Evolutionary conservation across 2,888 invertebrate genomes (phyloP).

Genomic region (Calameuta pallipes): DNA sequence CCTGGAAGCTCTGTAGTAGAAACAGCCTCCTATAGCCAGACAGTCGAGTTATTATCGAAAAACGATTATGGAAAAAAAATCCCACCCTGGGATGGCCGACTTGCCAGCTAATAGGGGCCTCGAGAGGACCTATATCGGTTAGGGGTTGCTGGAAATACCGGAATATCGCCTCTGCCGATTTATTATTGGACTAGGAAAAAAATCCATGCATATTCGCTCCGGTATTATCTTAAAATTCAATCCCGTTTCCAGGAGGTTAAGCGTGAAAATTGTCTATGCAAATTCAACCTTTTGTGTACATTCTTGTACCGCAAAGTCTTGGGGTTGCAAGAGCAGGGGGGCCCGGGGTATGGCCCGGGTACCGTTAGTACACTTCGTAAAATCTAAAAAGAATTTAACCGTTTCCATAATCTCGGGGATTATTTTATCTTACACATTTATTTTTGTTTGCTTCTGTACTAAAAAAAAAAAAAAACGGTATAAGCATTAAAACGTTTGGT

Average conservation of each 20-base stretch:
- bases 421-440: too few relatives aligned
- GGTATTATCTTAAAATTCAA: conserved; percentile 49
- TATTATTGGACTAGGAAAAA: conserved; percentile 42
- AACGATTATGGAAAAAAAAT: conserved; percentile 30
- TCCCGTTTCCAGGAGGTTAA: conserved; percentile 53
- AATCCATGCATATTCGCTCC: conserved; percentile 47
- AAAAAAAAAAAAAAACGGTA: too few relatives aligned
- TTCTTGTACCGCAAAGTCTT: too few relatives aligned
- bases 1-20: too few relatives aligned
- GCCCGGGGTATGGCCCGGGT: too few relatives aligned
- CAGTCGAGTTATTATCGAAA: conserved; percentile 30
- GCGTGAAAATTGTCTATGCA: conserved; percentile 56
- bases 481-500: too few relatives aligned
- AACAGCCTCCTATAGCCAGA: too few relatives aligned
- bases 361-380: too few relatives aligned
- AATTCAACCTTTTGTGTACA: conserved; percentile 27
- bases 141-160: neutral
- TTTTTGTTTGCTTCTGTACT: too few relatives aligned
- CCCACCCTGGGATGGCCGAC: neutral
- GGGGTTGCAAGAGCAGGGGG: too few relatives aligned
- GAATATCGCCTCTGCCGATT: conserved; percentile 40
- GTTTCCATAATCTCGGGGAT: too few relatives aligned
- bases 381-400: too few relatives aligned
- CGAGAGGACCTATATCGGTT: neutral
- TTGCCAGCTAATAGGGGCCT: conserved; percentile 1